Percentiles rank a stretch among this genome's conserved stretches.
These are phyloP conservation scores for Iguana delicatissima DNA, from an alignment of 2,797 vertebrate genomes.

Conservation along the genomic window DNA sequence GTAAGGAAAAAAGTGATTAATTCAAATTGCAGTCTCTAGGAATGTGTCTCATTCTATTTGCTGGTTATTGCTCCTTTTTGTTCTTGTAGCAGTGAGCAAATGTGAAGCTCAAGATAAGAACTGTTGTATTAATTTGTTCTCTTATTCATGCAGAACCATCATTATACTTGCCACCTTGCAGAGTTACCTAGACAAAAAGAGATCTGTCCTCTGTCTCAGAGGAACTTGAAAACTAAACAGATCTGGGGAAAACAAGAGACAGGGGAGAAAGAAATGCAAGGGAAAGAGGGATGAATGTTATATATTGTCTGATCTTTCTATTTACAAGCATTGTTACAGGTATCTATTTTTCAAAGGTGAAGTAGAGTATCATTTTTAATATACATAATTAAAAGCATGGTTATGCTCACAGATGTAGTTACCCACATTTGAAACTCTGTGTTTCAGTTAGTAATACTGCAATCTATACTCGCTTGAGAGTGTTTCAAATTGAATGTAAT, in stretches of 20 bases:
- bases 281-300: background rate
- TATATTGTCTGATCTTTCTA: background rate
- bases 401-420: too few relatives aligned
- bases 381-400: too few relatives aligned
- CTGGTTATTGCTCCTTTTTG: background rate
- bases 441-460: too few relatives aligned
- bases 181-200: background rate
- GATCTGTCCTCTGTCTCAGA: background rate
- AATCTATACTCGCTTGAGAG: too few relatives aligned
- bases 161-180: background rate
- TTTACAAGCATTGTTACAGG: background rate
- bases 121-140: background rate
- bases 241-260: background rate
- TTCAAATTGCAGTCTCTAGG: conserved; percentile 5
- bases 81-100: background rate
- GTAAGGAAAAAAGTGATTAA: background rate
- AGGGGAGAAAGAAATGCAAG: background rate
- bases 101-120: background rate
- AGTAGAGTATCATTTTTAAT: background rate
- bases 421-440: too few relatives aligned
- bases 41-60: background rate
- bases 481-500: too few relatives aligned
- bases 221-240: background rate
- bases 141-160: background rate
- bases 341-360: background rate